Conservation (phyloP, 2,797 vertebrate species). For the Sciurus carolinensis region DNA sequence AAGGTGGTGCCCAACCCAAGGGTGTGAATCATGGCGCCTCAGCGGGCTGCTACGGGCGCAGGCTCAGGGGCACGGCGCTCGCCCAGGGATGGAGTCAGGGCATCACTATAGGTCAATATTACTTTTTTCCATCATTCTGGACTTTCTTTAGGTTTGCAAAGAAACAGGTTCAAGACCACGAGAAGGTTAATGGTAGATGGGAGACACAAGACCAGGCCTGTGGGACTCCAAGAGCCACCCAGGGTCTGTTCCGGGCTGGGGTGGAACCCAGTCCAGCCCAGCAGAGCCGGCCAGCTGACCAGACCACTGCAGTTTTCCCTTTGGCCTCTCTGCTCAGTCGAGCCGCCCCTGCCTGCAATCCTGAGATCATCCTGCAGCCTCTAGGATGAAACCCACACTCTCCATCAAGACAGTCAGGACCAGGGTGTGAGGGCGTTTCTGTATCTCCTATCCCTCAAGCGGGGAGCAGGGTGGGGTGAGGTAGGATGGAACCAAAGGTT, state of each 20-base stretch:
- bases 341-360: background rate
- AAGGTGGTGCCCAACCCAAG: fast-evolving
- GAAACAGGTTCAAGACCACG: background rate
- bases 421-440: no score
- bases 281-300: background rate
- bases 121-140: background rate
- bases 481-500: background rate
- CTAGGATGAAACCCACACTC: background rate
- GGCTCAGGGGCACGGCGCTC: background rate
- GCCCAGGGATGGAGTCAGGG: background rate
- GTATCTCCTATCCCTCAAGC: background rate
- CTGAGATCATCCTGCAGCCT: background rate
- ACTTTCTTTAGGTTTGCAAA: slow-evolving; percentile 29
- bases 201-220: background rate
- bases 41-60: fast-evolving
- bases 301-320: background rate
- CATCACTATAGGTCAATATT: background rate
- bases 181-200: background rate
- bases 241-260: fast-evolving
- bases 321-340: background rate
- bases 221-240: background rate
- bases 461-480: background rate
- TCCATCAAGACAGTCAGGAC: background rate
- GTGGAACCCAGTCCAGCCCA: background rate
- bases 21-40: background rate